phyloP scores from a whole-genome alignment of 2,113 vertebrate species.

The Rhynchopsitta pachyrhyncha region DNA sequence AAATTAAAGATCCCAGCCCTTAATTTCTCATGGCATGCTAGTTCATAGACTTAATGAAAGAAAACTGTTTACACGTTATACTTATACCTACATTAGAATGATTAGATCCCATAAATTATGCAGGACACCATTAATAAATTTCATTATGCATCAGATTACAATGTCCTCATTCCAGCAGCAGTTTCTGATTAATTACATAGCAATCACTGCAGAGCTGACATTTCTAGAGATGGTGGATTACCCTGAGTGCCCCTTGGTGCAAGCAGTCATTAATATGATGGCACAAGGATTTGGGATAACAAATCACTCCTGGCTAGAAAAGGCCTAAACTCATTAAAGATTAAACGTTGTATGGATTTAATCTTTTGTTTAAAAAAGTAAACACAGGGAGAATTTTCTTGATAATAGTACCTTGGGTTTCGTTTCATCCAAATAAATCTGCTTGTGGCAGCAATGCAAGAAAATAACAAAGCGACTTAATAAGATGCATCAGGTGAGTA shows the following conservation, averaged over 20 bases:
- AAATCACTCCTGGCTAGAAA: conserved; percentile 42
- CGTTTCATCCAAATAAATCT: conserved; percentile 3
- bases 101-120: conserved; percentile 62
- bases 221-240: conserved; percentile 44
- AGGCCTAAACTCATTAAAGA: conserved; percentile 53
- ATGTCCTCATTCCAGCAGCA: conserved; percentile 8
- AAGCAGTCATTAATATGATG: conserved; percentile 60
- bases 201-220: conserved; percentile 39
- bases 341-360: conserved; percentile 27
- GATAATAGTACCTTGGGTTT: not conserved
- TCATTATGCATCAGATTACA: conserved; percentile 56
- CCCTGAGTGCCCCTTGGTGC: conserved; percentile 21
- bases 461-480: not conserved
- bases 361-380: conserved; percentile 46
- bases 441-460: not conserved
- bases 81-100: conserved; percentile 10
- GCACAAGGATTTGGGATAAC: conserved; percentile 56
- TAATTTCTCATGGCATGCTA: not conserved
- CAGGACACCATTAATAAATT: conserved; percentile 63
- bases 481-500: not conserved
- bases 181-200: conserved; percentile 57
- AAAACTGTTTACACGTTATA: conserved; percentile 45
- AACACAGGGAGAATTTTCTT: not conserved
- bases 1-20: not conserved
- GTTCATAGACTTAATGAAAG: conserved; percentile 14